Evolutionary conservation across 1,140 invertebrate genomes (phyloP).

Genomic region (Anthonomus grandis): DNA sequence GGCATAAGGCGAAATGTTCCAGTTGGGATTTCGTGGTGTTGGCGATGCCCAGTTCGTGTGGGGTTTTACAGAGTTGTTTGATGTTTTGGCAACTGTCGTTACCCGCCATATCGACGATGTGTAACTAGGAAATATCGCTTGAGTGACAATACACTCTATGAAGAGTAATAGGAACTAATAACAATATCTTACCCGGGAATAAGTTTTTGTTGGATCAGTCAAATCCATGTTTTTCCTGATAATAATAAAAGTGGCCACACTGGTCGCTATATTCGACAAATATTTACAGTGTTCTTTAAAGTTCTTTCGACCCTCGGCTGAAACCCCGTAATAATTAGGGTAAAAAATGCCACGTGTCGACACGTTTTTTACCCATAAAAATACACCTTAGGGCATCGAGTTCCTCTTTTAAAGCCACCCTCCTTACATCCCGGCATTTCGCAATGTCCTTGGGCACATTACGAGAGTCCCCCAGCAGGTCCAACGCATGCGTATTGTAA

Average conservation of each 20-base stretch:
- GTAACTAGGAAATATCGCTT: slow-evolving; percentile 40
- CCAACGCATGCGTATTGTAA: slow-evolving; percentile 26
- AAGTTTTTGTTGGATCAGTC: slow-evolving; percentile 24
- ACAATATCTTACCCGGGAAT: slow-evolving; percentile 31
- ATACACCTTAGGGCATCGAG: slow-evolving; percentile 30
- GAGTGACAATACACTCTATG: too few relatives aligned
- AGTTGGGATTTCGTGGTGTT: slow-evolving; percentile 41
- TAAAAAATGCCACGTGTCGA: not conserved
- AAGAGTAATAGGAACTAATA: too few relatives aligned
- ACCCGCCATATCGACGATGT: slow-evolving; percentile 43
- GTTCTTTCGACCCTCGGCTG: slow-evolving; percentile 37
- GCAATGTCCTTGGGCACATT: slow-evolving; percentile 16
- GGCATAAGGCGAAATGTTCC: slow-evolving; percentile 40
- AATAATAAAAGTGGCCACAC: slow-evolving; percentile 36
- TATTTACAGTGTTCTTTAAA: slow-evolving; percentile 26
- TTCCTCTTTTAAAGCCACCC: slow-evolving; percentile 20
- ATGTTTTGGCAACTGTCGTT: slow-evolving; percentile 33
- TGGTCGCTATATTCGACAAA: slow-evolving; percentile 32
- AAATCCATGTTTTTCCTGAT: slow-evolving; percentile 29
- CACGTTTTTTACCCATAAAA: slow-evolving; percentile 30
- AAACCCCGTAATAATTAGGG: not conserved
- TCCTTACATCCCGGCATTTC: slow-evolving; percentile 19
- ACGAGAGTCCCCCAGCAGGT: slow-evolving; percentile 32
- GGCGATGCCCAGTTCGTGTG: slow-evolving; percentile 34
- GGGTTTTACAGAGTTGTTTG: slow-evolving; percentile 30